Conservation (phyloP, 2,797 vertebrate genomes). For the Myotis myotis region DNA sequence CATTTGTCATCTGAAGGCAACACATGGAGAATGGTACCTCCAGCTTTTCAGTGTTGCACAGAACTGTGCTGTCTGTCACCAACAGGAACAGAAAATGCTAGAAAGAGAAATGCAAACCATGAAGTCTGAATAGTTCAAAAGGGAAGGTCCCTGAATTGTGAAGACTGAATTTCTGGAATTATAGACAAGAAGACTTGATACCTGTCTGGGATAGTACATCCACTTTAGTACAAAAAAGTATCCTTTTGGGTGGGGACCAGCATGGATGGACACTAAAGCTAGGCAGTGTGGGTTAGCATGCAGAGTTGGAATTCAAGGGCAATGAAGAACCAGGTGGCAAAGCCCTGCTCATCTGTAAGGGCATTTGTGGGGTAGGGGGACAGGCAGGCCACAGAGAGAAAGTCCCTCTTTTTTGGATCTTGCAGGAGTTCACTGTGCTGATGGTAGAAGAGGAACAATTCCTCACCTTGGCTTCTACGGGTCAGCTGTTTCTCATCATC, state of each 20-base stretch:
- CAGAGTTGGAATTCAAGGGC: neutral
- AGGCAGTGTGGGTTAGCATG: neutral
- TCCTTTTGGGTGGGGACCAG: neutral
- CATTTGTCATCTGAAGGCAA: constrained; percentile 61
- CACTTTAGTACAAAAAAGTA: neutral
- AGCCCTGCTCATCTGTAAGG: neutral
- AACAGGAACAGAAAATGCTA: constrained; percentile 36
- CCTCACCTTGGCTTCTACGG: no score
- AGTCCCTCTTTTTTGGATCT: neutral
- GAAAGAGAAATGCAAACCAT: constrained; percentile 44
- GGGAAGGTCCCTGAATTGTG: neutral
- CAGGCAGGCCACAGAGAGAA: neutral
- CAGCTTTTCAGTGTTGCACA: constrained; percentile 43
- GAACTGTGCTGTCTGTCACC: constrained; percentile 45
- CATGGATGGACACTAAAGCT: neutral
- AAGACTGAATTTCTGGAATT: constrained; percentile 23
- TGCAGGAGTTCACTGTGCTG: neutral
- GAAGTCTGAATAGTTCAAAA: neutral
- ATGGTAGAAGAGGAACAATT: neutral
- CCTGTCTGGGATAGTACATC: neutral
- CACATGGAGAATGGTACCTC: constrained; percentile 14
- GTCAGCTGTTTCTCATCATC: no score
- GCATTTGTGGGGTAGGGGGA: neutral
- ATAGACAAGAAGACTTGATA: neutral
- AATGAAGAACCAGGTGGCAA: neutral